These are phyloP conservation scores for Epinephelus moara DNA, from an alignment of 2,113 vertebrate species.

Conservation along the genomic window DNA sequence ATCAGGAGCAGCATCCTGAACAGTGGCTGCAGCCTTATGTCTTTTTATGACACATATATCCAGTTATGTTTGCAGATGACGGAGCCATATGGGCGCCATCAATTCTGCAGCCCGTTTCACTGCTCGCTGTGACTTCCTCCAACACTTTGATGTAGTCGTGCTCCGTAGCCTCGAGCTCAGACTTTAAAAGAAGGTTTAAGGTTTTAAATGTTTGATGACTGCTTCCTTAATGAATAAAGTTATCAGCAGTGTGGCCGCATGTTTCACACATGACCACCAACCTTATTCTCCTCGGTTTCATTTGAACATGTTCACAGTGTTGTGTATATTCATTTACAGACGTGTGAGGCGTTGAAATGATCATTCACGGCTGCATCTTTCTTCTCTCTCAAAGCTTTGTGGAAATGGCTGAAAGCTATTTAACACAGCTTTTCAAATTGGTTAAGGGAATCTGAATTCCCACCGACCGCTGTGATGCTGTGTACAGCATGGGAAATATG, in stretches of 20 bases:
- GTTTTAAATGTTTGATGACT: constrained; percentile 41
- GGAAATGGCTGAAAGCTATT: constrained; percentile 8
- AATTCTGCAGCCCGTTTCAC: constrained; percentile 16
- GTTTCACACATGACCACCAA: not conserved
- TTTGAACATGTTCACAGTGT: not conserved
- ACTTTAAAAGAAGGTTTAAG: constrained; percentile 29
- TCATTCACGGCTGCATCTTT: not conserved
- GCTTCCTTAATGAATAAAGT: constrained; percentile 17
- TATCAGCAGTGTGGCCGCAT: constrained; percentile 9
- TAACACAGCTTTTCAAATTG: constrained; percentile 30
- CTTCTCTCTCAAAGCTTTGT: not conserved
- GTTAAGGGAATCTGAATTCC: constrained; percentile 26
- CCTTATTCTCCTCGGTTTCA: not conserved
- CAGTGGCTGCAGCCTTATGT: constrained; percentile 17
- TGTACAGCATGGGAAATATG: constrained; percentile 56
- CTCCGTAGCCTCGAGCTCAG: constrained; percentile 17
- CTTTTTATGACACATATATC: constrained; percentile 21
- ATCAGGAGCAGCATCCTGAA: constrained; percentile 20
- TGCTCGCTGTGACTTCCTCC: not conserved
- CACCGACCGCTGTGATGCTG: constrained; percentile 42
- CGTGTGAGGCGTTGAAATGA: not conserved
- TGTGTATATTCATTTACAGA: not conserved
- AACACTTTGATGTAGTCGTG: not conserved
- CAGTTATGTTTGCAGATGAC: constrained; percentile 52
- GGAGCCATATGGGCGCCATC: constrained; percentile 72